These are phyloP conservation scores for Cliona cf. orientalis DNA, from an alignment of 37 sponge, comb jelly and placozoan genomes.

Conservation along the genomic window DNA sequence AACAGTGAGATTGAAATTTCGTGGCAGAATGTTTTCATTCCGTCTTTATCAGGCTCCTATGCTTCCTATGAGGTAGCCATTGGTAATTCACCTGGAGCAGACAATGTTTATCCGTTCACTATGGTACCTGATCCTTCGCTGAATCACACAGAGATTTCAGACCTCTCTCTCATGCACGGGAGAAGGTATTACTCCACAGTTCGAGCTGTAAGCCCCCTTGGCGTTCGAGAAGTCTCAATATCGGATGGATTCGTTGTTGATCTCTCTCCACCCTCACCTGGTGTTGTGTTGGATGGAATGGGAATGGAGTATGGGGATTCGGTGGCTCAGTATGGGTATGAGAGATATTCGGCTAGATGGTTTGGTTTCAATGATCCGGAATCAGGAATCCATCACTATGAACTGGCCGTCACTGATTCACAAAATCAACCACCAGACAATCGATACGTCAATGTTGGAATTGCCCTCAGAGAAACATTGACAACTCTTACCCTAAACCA, in stretches of 20 bases:
- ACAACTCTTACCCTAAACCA: slow-evolving; percentile 22
- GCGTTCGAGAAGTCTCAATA: slow-evolving; percentile 4
- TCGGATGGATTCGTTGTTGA: slow-evolving; percentile 83
- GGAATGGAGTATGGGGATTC: slow-evolving; percentile 5
- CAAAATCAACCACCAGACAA: neutral
- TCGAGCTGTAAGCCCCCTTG: slow-evolving; percentile 25
- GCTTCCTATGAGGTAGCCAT: slow-evolving; percentile 47
- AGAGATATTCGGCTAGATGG: slow-evolving; percentile 21
- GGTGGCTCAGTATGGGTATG: slow-evolving; percentile 35
- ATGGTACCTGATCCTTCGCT: neutral
- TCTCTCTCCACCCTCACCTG: slow-evolving; percentile 47
- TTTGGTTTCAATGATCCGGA: slow-evolving; percentile 72
- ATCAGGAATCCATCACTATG: slow-evolving; percentile 65
- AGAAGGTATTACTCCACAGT: slow-evolving; percentile 55
- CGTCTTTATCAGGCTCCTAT: neutral
- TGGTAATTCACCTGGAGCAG: slow-evolving; percentile 53
- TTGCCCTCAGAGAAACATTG: slow-evolving; percentile 11
- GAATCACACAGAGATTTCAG: neutral
- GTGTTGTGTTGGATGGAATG: slow-evolving; percentile 43
- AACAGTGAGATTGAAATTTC: slow-evolving; percentile 1
- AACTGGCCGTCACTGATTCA: slow-evolving; percentile 43
- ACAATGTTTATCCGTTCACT: slow-evolving; percentile 30
- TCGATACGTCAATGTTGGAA: slow-evolving; percentile 52
- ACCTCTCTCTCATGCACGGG: neutral
- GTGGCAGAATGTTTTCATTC: slow-evolving; percentile 73